phyloP scores from a whole-genome alignment of 23 tunicate species.

The Halocynthia roretzi region DNA sequence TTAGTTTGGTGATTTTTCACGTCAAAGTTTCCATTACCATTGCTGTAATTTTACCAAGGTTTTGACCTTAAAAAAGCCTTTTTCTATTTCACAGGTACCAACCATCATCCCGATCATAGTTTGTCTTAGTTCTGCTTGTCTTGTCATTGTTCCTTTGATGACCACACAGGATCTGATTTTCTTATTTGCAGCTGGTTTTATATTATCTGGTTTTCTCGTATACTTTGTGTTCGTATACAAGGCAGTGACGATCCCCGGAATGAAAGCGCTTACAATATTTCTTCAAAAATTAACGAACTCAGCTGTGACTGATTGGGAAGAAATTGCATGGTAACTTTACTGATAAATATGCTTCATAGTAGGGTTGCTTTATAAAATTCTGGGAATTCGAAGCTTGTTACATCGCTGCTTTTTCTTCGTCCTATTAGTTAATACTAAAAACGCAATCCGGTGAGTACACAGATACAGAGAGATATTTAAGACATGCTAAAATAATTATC shows the following conservation, averaged over 20 bases:
- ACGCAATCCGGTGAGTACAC: too few species aligned
- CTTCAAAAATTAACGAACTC: slow-evolving; percentile 42
- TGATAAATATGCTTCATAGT: too few species aligned
- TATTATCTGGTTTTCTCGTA: slow-evolving; percentile 36
- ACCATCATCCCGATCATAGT: slow-evolving; percentile 43
- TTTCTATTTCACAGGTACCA: slow-evolving; percentile 55
- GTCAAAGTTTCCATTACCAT: too few species aligned
- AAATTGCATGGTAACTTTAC: not conserved
- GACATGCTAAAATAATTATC: too few species aligned
- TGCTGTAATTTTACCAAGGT: too few species aligned
- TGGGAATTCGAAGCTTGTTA: too few species aligned
- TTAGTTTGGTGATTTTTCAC: too few species aligned
- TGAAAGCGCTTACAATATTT: slow-evolving; percentile 39
- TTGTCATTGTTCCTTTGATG: slow-evolving; percentile 57
- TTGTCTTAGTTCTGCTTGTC: slow-evolving; percentile 33
- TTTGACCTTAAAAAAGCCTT: too few species aligned
- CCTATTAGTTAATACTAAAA: too few species aligned
- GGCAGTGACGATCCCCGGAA: slow-evolving; percentile 33
- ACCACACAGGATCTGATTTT: slow-evolving; percentile 47
- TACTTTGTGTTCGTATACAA: slow-evolving; percentile 53
- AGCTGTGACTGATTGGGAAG: slow-evolving; percentile 67
- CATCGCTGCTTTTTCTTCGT: too few species aligned
- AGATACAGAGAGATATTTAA: too few species aligned
- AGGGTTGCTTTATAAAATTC: too few species aligned
- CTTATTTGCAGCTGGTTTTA: slow-evolving; percentile 38